Evolutionary conservation across 2,888 invertebrate species (phyloP).

Genomic region (Frankliniella fusca): DNA sequence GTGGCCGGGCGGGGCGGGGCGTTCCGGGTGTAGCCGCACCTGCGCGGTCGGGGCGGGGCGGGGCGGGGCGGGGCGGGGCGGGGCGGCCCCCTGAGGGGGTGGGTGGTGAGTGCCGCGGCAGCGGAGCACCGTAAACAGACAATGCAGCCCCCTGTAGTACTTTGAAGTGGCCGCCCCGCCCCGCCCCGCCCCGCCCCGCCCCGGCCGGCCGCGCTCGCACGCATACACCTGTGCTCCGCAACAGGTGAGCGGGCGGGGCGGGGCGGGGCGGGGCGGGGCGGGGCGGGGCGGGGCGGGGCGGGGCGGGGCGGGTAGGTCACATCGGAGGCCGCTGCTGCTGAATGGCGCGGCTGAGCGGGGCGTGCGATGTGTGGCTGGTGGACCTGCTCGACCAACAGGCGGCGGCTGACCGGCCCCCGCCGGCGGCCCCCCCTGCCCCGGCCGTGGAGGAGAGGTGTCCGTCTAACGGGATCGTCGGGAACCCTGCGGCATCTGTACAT

Average conservation of each 20-base stretch:
- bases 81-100: not conserved
- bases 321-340: not conserved
- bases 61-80: not conserved
- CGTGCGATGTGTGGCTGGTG: too few relatives aligned
- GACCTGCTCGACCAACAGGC: not conserved
- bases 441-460: too few relatives aligned
- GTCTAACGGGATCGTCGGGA: too few relatives aligned
- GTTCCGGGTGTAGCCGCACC: not conserved
- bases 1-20: not conserved
- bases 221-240: constrained; percentile 1
- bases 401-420: not conserved
- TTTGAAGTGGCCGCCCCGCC: not conserved
- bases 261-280: constrained; percentile 1
- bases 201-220: not conserved
- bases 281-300: not conserved
- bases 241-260: constrained; percentile 6
- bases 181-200: constrained; percentile 13
- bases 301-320: not conserved
- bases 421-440: not conserved
- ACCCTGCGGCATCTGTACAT: too few relatives aligned
- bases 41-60: too few relatives aligned
- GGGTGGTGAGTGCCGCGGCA: not conserved
- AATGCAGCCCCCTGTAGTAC: not conserved
- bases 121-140: not conserved
- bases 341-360: not conserved